Conservation (phyloP, 2,113 vertebrate species). For the Chloropsis hardwickii region DNA sequence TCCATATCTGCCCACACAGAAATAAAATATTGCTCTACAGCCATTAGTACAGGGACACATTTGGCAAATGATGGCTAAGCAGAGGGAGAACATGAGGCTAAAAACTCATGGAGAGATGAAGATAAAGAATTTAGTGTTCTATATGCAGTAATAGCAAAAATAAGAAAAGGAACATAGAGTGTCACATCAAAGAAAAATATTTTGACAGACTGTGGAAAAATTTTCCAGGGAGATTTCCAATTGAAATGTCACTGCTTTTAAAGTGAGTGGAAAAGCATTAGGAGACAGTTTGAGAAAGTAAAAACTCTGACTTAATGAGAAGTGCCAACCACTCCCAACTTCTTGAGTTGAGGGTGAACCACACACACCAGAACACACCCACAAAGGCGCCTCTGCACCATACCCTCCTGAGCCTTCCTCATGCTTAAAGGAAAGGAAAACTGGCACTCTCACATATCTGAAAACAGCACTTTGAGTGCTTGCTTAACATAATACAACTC, state of each 20-base stretch:
- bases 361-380: neutral
- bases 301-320: neutral
- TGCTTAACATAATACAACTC: neutral
- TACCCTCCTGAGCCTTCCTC: neutral
- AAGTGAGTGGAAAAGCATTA: neutral
- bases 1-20: neutral
- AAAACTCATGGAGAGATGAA: neutral
- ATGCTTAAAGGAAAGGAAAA: neutral
- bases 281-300: neutral
- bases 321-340: neutral
- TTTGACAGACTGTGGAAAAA: neutral
- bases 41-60: neutral
- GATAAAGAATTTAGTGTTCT: neutral
- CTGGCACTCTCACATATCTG: neutral
- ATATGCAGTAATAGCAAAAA: neutral
- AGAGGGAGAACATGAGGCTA: neutral
- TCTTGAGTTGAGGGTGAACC: neutral
- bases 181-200: conserved; percentile 38
- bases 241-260: neutral
- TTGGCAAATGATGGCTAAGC: neutral
- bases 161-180: neutral
- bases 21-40: neutral
- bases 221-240: conserved; percentile 4
- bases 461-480: neutral
- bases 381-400: neutral